Evolutionary conservation across 2,888 invertebrate genomes (phyloP), one percentile per base, ranked within the genome.

Genomic region (Cheilosia grossa): DNA sequence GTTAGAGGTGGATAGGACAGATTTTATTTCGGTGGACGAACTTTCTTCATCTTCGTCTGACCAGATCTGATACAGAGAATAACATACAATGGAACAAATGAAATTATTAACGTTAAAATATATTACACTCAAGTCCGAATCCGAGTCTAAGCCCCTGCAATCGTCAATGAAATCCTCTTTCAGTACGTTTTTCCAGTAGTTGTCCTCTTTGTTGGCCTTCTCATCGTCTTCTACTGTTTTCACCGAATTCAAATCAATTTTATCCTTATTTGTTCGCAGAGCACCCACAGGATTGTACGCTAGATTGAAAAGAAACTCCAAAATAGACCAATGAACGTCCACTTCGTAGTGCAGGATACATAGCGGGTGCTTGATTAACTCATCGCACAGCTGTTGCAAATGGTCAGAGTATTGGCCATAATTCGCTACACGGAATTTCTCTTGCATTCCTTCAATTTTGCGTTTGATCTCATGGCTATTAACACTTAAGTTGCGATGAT

Each of bases 261-360:
- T 72, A 0, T 78, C 17, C 51, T 89, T 88, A 59, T 90, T 89
- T 10, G 85, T 87, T 1, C 89, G 88, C 13, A 91, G 79, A 4
- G 89, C 89, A 4, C 89, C 90, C 2, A 91, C 89, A 0, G 92
- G 92, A 87, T 90, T 90, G 54, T 90, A 87, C 0, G 93, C 90
- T 10, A 93, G 86, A 80, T 91, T 88, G 2, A 93, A 86, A 4
- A 94, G 85, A 15, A 94, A 90, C 24, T 92, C 92, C 6, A 94
- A 82, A 44, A 93, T 75, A 0, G 92, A 90, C 93, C 93, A 93
- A 81, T 93, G 93, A 1, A 93, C 88, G 87, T 93, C 93, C 51
- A 89, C 88, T 82, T 91, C 90, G 72, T 90, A 89, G 56, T 91
- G 90, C 17, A 89, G 88, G n/a, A 88, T 70, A 87, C 90, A 90